Conservation (phyloP, 2,113 vertebrate genomes). For the Labrus mixtus region DNA sequence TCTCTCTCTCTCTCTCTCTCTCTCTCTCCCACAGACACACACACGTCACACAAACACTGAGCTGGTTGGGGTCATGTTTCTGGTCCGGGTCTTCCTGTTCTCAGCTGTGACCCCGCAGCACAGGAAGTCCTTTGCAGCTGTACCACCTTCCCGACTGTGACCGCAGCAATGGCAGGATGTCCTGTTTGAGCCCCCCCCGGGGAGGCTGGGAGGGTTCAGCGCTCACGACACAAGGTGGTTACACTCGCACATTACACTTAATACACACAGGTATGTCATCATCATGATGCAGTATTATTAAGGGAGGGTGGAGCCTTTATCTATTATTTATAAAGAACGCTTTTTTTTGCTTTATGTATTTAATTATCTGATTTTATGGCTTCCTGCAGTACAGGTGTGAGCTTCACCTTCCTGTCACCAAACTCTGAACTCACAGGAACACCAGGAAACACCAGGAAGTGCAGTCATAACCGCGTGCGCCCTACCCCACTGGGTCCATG, state of each 20-base stretch:
- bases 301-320: too few relatives aligned
- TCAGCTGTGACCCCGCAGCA: slow-evolving; percentile 79
- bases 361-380: too few relatives aligned
- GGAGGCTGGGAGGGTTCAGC: slow-evolving; percentile 65
- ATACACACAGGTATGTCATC: too few relatives aligned
- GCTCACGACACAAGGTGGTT: slow-evolving; percentile 32
- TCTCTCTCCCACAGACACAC: slow-evolving; percentile 5
- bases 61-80: background rate
- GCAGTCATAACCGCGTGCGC: too few relatives aligned
- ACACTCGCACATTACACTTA: background rate
- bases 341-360: too few relatives aligned
- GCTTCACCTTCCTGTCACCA: too few relatives aligned
- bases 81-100: slow-evolving; percentile 84
- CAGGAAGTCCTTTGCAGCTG: slow-evolving; percentile 88
- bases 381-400: too few relatives aligned
- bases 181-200: slow-evolving; percentile 81
- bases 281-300: background rate
- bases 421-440: too few relatives aligned
- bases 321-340: background rate
- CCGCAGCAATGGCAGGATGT: slow-evolving; percentile 92
- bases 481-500: too few relatives aligned
- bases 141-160: slow-evolving; percentile 83
- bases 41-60: slow-evolving; percentile 11
- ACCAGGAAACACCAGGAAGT: too few relatives aligned
- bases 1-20: slow-evolving; percentile 5